Base-by-base conservation (phyloP, 2,113 vertebrate species). In the Gnathonemus longibarbis region DNA sequence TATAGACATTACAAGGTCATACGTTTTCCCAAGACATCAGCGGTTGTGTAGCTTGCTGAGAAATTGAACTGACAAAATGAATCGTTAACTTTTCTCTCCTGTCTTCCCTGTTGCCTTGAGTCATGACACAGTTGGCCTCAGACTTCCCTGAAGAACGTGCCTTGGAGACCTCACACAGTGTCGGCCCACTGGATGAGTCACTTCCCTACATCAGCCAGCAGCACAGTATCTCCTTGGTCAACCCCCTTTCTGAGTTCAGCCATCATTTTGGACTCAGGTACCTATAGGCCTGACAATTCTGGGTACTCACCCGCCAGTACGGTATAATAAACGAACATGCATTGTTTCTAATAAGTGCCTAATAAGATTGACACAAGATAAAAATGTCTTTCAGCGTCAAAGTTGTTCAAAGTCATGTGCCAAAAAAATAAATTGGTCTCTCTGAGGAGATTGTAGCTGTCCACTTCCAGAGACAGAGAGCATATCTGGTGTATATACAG, bases 1-100 rank as follows among this genome's bases (percentile, higher is more conserved):
- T 50, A 84, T 17, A 46, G 88, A 88, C 17, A n/a, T 48, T 19
- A 70, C 45, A 88, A 88, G 88, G 88, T 74, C 88, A 27, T 70
- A 27, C 45, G 27, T 49, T 74, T 70, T 84, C 83, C 39, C 45
- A 48, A 35, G 83, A 84, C 45, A 48, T n/a, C 42, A 84, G 7
- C 10, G 62, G 5, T 49, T 19, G 53, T 27, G 15, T 7, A 39
- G 11, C 49, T 87, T 42, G n/a, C 35, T 58, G 52, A 88, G 35
- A 88, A 66, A 62, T 13, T 24, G 39, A 70, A 88, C 13, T 88
- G 42, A 45, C 21, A 48, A 27, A 50, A 27, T 31, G 24, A 62
- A 27, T 49, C 10, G 9, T 31, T 46, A 39, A 31, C 45, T 6
- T 74, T 74, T n/a, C 21, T 49, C 88, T 45, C 31, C 56, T 62